These are phyloP conservation scores for Tiaroga cobitis DNA, from an alignment of 2,797 vertebrate species.

Conservation along the genomic window DNA sequence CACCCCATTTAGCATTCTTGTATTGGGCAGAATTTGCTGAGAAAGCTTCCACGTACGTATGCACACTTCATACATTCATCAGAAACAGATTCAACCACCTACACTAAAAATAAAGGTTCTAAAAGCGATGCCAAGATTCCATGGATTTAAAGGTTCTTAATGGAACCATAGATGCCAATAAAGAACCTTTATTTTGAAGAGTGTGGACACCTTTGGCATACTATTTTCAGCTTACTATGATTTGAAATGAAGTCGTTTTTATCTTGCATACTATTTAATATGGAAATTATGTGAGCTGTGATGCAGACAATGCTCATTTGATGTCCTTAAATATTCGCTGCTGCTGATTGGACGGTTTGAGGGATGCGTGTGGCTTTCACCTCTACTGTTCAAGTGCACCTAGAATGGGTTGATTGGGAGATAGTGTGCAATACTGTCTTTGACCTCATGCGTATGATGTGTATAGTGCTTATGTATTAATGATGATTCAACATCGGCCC, in stretches of 20 bases:
- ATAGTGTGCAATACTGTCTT: conserved; percentile 4
- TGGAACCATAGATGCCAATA: neutral
- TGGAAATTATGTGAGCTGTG: neutral
- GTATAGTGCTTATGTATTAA: conserved; percentile 22
- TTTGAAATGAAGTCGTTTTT: neutral
- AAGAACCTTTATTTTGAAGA: neutral
- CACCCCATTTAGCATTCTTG: neutral
- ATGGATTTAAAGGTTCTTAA: neutral
- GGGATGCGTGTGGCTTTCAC: neutral
- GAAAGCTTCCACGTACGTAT: neutral
- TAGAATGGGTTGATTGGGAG: neutral
- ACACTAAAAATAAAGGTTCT: too few species aligned
- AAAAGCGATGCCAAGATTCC: neutral
- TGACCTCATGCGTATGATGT: conserved; percentile 14
- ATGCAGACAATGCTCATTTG: neutral
- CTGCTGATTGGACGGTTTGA: neutral
- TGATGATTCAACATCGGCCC: conserved; percentile 31
- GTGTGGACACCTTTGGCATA: too few species aligned
- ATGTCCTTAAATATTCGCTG: neutral
- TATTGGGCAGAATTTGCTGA: neutral
- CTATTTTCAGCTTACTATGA: neutral
- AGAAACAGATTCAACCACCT: too few species aligned
- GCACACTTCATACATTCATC: too few species aligned
- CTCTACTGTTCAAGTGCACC: neutral
- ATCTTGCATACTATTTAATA: neutral